Percentiles rank a stretch among this genome's conserved stretches.
Conservation (phyloP, 2,888 invertebrate species). For the Anoplius nigerrimus region DNA sequence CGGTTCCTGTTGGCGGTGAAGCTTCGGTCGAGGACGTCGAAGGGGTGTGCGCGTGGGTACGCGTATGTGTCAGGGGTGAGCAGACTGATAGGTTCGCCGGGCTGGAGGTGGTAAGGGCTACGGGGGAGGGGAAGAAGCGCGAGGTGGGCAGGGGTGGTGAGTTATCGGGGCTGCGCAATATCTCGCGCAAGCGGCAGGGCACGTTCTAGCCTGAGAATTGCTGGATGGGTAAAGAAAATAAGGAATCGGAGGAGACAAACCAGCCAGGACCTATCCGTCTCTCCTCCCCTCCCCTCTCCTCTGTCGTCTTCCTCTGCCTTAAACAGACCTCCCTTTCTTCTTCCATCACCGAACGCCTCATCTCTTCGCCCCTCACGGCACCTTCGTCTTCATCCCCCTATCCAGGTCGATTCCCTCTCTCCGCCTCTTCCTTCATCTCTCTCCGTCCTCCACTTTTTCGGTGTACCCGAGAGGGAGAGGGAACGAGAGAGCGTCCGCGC, state of each 20-base stretch:
- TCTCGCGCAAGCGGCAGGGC: slow-evolving; percentile 14
- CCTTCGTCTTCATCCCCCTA: too few relatives aligned
- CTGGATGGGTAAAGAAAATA: slow-evolving; percentile 63
- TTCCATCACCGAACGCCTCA: slow-evolving; percentile 68
- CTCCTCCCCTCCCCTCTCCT: slow-evolving; percentile 33
- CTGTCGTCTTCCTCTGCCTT: slow-evolving; percentile 39
- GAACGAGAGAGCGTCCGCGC: slow-evolving; percentile 4
- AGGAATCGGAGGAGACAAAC: slow-evolving; percentile 16
- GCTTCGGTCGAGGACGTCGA: neutral
- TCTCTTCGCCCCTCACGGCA: too few relatives aligned
- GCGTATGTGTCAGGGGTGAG: slow-evolving; percentile 8
- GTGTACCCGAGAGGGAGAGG: too few relatives aligned
- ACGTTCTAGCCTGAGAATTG: slow-evolving; percentile 55
- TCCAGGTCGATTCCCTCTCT: slow-evolving; percentile 2
- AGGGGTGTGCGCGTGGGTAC: slow-evolving; percentile 8
- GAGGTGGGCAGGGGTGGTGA: slow-evolving; percentile 26
- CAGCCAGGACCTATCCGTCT: neutral
- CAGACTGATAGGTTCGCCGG: slow-evolving; percentile 58
- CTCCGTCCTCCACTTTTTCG: slow-evolving; percentile 31
- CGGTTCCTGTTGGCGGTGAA: slow-evolving; percentile 34
- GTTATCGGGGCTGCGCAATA: slow-evolving; percentile 61
- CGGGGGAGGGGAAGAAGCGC: slow-evolving; percentile 16
- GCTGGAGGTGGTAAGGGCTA: too few relatives aligned
- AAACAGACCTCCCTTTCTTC: slow-evolving; percentile 73
- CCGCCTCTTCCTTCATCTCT: slow-evolving; percentile 1